phyloP scores from a whole-genome alignment of 1,140 invertebrate species.

The Polyergus mexicanus region DNA sequence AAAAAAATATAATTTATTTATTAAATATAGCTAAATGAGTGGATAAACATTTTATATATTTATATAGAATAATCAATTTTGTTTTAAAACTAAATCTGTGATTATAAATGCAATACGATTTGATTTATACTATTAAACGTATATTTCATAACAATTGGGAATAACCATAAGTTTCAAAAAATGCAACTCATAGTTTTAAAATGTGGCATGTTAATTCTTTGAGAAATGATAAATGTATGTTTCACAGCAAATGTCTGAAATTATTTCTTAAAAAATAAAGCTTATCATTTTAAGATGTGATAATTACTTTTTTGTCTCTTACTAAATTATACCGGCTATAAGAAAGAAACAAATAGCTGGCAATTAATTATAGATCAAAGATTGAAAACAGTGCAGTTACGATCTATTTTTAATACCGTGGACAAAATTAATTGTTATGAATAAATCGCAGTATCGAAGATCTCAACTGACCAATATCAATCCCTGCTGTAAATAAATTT shows the following conservation, averaged over 20 bases:
- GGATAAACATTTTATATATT: not conserved
- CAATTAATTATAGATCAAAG: not conserved
- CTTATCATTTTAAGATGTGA: not conserved
- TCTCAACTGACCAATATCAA: not conserved
- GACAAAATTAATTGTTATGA: not conserved
- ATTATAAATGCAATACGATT: not conserved
- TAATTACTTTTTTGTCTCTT: not conserved
- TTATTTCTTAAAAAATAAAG: not conserved
- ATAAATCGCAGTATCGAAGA: not conserved
- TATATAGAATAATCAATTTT: not conserved
- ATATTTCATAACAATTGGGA: not conserved
- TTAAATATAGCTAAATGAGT: constrained; percentile 17
- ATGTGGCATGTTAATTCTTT: not conserved
- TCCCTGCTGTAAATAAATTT: not conserved
- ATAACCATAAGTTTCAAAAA: not conserved
- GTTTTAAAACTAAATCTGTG: not conserved
- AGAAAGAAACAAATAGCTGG: not conserved
- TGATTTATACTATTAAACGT: not conserved
- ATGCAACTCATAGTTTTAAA: not conserved
- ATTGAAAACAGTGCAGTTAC: not conserved
- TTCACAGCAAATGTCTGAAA: not conserved
- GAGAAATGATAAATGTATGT: not conserved
- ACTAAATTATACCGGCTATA: not conserved
- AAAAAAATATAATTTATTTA: constrained; percentile 6
- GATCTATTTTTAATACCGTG: not conserved